phyloP scores from a whole-genome alignment of 2,888 invertebrate genomes.

The Hybos culiciformis region DNA sequence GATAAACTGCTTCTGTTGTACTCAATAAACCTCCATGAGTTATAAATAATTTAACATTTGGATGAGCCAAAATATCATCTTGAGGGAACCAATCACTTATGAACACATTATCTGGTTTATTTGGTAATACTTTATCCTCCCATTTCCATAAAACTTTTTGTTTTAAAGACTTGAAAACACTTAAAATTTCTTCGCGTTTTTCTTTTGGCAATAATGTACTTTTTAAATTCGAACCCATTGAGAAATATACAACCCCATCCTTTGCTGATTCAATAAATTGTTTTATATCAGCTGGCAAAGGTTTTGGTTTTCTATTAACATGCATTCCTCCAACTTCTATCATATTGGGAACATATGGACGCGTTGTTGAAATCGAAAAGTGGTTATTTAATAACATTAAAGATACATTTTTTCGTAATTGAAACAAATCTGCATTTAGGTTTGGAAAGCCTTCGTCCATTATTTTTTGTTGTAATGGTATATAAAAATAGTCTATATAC shows the following conservation, averaged over 20 bases:
- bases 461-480: conserved; percentile 25
- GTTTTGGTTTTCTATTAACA: conserved; percentile 24
- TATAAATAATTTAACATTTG: conserved; percentile 36
- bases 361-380: conserved; percentile 26
- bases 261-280: conserved; percentile 31
- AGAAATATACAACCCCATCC: conserved; percentile 37
- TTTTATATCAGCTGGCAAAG: conserved; percentile 29
- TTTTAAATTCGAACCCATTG: conserved; percentile 35
- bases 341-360: conserved; percentile 33
- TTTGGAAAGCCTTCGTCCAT: conserved; percentile 25
- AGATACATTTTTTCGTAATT: conserved; percentile 23
- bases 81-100: conserved; percentile 37
- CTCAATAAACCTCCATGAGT: conserved; percentile 40
- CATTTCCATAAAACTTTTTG: conserved; percentile 38
- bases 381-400: conserved; percentile 30
- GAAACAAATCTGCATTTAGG: conserved; percentile 20
- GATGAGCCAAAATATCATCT: conserved; percentile 36
- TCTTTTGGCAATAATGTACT: conserved; percentile 22
- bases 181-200: conserved; percentile 22
- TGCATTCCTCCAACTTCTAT: conserved; percentile 35
- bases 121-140: conserved; percentile 26
- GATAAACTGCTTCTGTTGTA: conserved; percentile 37
- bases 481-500: conserved; percentile 19
- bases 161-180: conserved; percentile 21
- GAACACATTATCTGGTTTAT: conserved; percentile 27